phyloP scores from a whole-genome alignment of 2,888 invertebrate genomes.

The Drosophila neutralis region DNA sequence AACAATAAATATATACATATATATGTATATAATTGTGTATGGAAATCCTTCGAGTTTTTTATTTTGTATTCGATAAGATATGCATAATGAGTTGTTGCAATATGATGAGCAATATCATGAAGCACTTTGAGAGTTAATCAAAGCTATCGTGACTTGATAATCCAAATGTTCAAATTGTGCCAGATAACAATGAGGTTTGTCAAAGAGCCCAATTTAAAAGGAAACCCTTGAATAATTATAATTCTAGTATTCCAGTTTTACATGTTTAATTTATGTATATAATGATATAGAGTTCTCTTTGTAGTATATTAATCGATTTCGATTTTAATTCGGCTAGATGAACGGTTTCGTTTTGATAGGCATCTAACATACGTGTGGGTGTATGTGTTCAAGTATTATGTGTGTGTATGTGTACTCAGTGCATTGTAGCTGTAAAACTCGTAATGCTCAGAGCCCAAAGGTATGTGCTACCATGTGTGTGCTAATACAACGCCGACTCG shows the following conservation, averaged over 20 bases:
- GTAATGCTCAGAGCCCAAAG: constrained; percentile 5
- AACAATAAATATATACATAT: constrained; percentile 12
- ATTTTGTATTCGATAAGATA: neutral
- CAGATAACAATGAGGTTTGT: neutral
- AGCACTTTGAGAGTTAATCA: neutral
- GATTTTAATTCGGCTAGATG: constrained; percentile 37
- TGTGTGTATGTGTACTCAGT: constrained; percentile 6
- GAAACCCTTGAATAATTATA: neutral
- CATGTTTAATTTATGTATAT: constrained; percentile 31
- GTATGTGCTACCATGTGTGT: constrained; percentile 1
- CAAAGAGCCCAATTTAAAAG: neutral
- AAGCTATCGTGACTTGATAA: neutral
- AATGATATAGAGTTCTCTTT: constrained; percentile 13
- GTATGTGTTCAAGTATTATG: constrained; percentile 6
- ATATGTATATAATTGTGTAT: constrained; percentile 12
- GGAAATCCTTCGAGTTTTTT: neutral
- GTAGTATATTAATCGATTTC: constrained; percentile 18
- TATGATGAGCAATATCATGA: neutral
- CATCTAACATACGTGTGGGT: constrained; percentile 17
- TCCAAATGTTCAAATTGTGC: neutral
- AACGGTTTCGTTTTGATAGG: constrained; percentile 67
- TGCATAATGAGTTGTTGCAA: constrained; percentile 2
- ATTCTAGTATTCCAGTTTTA: constrained; percentile 8
- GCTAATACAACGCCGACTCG: constrained; percentile 16
- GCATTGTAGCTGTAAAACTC: constrained; percentile 4